Conservation (phyloP, 2,888 invertebrate species). For the Nycteola revayana region DNA sequence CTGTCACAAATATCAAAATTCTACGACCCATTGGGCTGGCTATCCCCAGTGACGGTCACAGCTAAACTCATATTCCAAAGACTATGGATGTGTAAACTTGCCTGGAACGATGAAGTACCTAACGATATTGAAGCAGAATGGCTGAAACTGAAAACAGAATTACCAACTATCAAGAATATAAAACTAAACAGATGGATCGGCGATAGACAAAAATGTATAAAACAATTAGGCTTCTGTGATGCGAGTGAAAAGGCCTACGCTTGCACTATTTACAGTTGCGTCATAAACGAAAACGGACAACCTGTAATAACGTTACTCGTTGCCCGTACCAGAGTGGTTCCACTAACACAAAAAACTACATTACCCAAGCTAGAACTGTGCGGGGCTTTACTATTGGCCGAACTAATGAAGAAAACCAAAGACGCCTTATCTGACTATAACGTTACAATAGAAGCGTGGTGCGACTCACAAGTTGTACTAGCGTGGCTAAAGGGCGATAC, state of each 20-base stretch:
- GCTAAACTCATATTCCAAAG: constrained; percentile 1
- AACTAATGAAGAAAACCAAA: not conserved
- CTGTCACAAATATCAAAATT: constrained; percentile 7
- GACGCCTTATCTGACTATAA: not conserved
- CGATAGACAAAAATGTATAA: not conserved
- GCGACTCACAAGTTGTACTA: constrained; percentile 7
- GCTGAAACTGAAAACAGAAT: not conserved
- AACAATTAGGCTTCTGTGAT: not conserved
- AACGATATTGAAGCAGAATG: not conserved
- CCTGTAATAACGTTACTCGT: not conserved
- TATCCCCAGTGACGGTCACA: not conserved
- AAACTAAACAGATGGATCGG: not conserved
- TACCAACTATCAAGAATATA: not conserved
- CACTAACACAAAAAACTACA: not conserved
- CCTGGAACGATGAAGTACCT: not conserved
- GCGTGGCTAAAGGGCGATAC: constrained; percentile 17
- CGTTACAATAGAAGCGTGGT: not conserved
- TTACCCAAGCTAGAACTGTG: not conserved
- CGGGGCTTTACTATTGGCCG: not conserved
- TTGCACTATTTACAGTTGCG: not conserved
- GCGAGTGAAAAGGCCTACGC: not conserved
- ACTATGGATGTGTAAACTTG: not conserved
- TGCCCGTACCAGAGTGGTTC: not conserved
- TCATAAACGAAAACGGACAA: not conserved
- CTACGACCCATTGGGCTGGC: constrained; percentile 2